A percentile compares a stretch with the other conserved stretches of the same genome.
These are phyloP conservation scores for Danio albolineatus DNA, from an alignment of 2,797 vertebrate species.

Conservation along the genomic window DNA sequence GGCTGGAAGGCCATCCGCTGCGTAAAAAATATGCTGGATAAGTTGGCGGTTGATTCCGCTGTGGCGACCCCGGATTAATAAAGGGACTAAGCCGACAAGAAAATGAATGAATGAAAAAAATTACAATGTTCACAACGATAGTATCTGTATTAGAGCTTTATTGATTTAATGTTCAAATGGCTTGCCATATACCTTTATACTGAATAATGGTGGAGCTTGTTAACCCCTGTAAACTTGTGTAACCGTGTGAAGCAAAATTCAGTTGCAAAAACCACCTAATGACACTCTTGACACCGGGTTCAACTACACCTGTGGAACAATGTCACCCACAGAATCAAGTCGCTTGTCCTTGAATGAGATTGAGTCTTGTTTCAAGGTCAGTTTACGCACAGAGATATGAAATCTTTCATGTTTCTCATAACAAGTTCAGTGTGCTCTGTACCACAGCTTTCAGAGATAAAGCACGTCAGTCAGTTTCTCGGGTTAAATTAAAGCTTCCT, in stretches of 20 bases:
- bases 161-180: no score
- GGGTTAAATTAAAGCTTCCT: conserved; percentile 6
- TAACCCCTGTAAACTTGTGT: conserved; percentile 1
- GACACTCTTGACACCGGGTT: conserved; percentile 1
- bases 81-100: no score
- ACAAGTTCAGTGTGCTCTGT: background rate
- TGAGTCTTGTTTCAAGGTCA: conserved; percentile 29
- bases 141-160: no score
- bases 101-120: no score
- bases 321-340: conserved; percentile 5
- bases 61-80: no score
- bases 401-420: conserved; percentile 33
- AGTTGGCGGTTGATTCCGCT: no score
- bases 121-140: no score
- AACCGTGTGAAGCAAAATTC: background rate
- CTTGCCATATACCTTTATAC: background rate
- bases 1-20: no score
- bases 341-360: background rate
- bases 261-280: background rate
- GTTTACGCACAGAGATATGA: conserved; percentile 11
- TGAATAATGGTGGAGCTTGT: conserved; percentile 3
- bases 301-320: background rate
- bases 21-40: no score
- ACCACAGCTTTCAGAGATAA: conserved; percentile 8
- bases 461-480: background rate